These are phyloP conservation scores for Metopolophium dirhodum DNA, from an alignment of 1,140 invertebrate species.

Conservation along the genomic window DNA sequence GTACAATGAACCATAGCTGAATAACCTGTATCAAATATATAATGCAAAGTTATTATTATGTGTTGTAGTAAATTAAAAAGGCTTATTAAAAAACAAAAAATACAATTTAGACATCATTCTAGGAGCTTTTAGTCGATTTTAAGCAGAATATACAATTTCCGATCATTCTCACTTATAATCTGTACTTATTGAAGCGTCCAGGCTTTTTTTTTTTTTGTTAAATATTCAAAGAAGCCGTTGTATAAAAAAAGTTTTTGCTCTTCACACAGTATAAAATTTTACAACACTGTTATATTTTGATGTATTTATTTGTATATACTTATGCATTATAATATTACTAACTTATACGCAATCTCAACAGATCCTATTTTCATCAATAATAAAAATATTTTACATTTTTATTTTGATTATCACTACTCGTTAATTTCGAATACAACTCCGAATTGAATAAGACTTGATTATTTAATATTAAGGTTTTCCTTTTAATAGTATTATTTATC, in stretches of 20 bases:
- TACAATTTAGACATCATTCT: not conserved
- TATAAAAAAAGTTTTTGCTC: not conserved
- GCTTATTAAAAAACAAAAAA: not conserved
- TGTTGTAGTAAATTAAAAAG: not conserved
- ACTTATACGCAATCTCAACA: not conserved
- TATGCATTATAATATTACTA: no score
- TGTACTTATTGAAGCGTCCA: not conserved
- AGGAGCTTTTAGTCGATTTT: not conserved
- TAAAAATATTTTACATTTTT: not conserved
- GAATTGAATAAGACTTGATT: not conserved
- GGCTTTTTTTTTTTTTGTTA: not conserved
- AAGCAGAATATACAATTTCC: not conserved
- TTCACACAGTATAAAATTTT: not conserved
- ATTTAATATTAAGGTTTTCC: not conserved
- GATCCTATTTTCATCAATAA: not conserved
- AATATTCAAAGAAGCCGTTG: not conserved
- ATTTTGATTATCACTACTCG: no score
- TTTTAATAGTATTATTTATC: not conserved
- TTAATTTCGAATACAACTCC: not conserved
- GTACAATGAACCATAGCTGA: no score
- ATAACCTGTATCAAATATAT: not conserved
- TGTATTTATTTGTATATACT: no score
- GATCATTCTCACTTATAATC: not conserved
- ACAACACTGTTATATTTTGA: not conserved
- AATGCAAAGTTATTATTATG: not conserved